A percentile compares a stretch with the other conserved stretches of the same genome.
These are phyloP conservation scores for Callyntrura guangdongensis DNA, from an alignment of 2,888 invertebrate genomes.

Conservation along the genomic window DNA sequence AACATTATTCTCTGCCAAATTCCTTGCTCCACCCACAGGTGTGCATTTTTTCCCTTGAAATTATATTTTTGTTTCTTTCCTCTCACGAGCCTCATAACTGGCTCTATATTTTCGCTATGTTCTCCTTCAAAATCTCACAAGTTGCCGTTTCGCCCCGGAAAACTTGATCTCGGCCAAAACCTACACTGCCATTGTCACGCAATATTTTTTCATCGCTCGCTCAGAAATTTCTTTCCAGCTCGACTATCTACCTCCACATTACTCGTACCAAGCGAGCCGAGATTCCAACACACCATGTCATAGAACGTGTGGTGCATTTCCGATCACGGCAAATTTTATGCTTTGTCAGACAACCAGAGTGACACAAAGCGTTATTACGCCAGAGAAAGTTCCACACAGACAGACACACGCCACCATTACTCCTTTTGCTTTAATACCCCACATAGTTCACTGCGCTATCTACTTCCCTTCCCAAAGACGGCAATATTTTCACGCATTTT, in stretches of 20 bases:
- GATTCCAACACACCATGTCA: not conserved
- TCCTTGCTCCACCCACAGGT: not conserved
- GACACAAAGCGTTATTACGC: not conserved
- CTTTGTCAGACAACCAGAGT: too few species aligned
- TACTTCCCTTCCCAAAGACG: not conserved
- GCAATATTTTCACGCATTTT: slow-evolving; percentile 12
- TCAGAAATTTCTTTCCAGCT: slow-evolving; percentile 21
- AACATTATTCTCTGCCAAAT: slow-evolving; percentile 63
- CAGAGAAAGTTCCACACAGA: not conserved
- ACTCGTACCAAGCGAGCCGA: not conserved
- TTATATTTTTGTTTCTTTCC: too few species aligned
- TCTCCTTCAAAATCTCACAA: not conserved
- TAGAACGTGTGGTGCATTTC: slow-evolving; percentile 69
- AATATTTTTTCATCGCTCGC: slow-evolving; percentile 55
- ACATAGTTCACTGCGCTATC: not conserved
- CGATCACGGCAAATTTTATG: not conserved
- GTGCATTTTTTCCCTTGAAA: too few species aligned
- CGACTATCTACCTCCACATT: not conserved
- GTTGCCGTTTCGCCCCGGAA: not conserved
- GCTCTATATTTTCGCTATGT: not conserved
- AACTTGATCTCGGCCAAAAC: slow-evolving; percentile 1
- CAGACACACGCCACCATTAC: not conserved
- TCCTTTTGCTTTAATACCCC: not conserved
- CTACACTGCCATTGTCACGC: slow-evolving; percentile 77
- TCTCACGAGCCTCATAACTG: too few species aligned